Evolutionary conservation across 2,797 vertebrate species (phyloP), one percentile per base, ranked within the genome.

Genomic region (Clamator glandarius): DNA sequence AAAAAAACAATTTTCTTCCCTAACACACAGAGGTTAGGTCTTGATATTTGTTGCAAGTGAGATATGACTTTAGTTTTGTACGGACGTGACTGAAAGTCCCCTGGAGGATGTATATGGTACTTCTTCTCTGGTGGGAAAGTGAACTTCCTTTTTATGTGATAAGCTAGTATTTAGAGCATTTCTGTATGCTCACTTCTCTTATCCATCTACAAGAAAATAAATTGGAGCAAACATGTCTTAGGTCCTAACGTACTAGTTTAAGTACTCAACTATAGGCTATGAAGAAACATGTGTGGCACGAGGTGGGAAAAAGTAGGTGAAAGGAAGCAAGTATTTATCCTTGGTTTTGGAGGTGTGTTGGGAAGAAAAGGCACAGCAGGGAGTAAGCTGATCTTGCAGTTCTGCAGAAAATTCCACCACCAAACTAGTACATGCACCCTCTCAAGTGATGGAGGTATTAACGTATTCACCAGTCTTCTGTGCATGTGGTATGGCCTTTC

Each of bases 21-120:
- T 84, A 3, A 48, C 1, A 9, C 28, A 39, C 11, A 4, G 2
- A 2, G 5, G 0, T 31, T 72, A 55, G 28, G 17, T 70, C n/a
- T 31, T 84, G 29, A 26, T 25, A 31, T 5, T 33, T 7, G 4
- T 6, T 76, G 17, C 6, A 64, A 13, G 31, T 16, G 57, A 3
- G 2, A 28, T 46, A 29, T 20, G 6, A 13, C 3, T 66, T 85
- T 73, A 39, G 8, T 85, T 58, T 42, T 61, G 51, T 58, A 20
- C 3, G 39, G 41, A 8, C 3, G 24, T 33, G 23, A 28, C 16
- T 31, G 18, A 24, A 72, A 59, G 6, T 29, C 87, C 13, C 23
- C 23, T 36, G 16, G 12, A 42, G 13, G 8, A 3, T 26, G 0
- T 9, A 18, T 4, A 6, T 36, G 55, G 23, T 64, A 41, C 3